Evolutionary conservation across 2,888 invertebrate species (phyloP).

Genomic region (Alsophila aescularia): DNA sequence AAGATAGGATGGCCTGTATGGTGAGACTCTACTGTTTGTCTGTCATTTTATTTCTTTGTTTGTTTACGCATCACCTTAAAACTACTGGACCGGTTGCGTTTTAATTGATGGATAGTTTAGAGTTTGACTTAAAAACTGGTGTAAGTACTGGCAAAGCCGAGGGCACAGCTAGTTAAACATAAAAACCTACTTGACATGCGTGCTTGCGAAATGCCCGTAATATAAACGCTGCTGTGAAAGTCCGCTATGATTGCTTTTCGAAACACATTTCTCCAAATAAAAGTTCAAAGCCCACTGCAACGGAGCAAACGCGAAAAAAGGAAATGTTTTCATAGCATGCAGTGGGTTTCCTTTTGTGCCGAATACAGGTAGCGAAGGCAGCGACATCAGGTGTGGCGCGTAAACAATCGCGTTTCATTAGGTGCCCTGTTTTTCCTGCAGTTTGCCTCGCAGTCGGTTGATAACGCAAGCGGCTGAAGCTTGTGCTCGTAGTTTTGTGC

Average conservation of each 20-base stretch:
- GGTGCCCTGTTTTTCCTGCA: constrained; percentile 37
- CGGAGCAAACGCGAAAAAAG: constrained; percentile 23
- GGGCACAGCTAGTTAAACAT: no score
- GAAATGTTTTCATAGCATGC: constrained; percentile 47
- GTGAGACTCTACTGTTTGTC: no score
- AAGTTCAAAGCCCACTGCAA: constrained; percentile 18
- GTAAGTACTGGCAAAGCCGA: no score
- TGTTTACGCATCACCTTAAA: no score
- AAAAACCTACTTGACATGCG: no score
- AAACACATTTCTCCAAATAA: constrained; percentile 6
- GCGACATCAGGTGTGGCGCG: constrained; percentile 49
- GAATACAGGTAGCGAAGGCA: constrained; percentile 39
- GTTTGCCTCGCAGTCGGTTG: constrained; percentile 26
- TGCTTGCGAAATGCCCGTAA: no score
- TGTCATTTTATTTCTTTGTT: no score
- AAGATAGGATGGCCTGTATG: no score
- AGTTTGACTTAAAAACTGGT: no score
- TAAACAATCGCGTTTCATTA: constrained; percentile 56
- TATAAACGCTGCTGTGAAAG: background rate
- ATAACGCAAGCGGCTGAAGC: constrained; percentile 9
- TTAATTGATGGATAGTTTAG: no score
- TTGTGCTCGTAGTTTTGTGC: background rate
- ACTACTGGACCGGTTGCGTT: no score
- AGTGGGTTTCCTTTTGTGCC: constrained; percentile 42
- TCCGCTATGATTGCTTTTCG: background rate